Evolutionary conservation across 2,797 vertebrate genomes (phyloP), one percentile per base, ranked within the genome.

Genomic region (Tadarida brasiliensis): DNA sequence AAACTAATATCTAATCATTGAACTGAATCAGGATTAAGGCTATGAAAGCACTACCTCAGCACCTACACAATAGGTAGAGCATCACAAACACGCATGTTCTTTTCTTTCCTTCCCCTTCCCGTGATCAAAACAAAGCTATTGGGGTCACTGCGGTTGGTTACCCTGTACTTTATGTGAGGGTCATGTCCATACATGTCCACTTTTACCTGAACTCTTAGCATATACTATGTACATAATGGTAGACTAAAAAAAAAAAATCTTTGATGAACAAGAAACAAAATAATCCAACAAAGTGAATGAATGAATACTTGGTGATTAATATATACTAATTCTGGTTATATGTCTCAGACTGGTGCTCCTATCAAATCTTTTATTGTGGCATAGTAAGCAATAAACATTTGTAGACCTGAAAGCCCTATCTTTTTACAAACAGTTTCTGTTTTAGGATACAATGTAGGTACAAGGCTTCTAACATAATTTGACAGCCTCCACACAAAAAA

Each of bases 341-440:
- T 47, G n/a, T 33, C 19, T 26, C 39, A 95, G 35, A n/a, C 6
- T 57, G 10, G 12, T 39, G 0, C 1, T 54, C 17, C 61, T 85
- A 11, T 63, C 17, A 67, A 49, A 67, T 49, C n/a, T 90, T 86
- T 80, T 26, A 2, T 61, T 89, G 12, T 51, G 28, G 17, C 24
- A 35, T 35, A 78, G 14, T 68, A 92, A 95, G 65, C 35, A 78
- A 78, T 39, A 71, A 71, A 73, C 81, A 14, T 49, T 83, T 74
- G 12, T 1, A 91, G 24, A 92, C 47, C 15, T 44, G 12, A 81
- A 82, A 56, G 17, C 0, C 10, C 3, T 20, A 33, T 16, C 30
- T 88, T 94, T 90, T 87, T 49, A 77, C 39, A 24, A 49, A 61
- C 20, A 61, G 28, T 81, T 95, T 91, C 56, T 56, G 39, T 67